Evolutionary conservation across 1,140 invertebrate species (phyloP), one percentile per base, ranked within the genome.

Genomic region (Sitodiplosis mosellana): DNA sequence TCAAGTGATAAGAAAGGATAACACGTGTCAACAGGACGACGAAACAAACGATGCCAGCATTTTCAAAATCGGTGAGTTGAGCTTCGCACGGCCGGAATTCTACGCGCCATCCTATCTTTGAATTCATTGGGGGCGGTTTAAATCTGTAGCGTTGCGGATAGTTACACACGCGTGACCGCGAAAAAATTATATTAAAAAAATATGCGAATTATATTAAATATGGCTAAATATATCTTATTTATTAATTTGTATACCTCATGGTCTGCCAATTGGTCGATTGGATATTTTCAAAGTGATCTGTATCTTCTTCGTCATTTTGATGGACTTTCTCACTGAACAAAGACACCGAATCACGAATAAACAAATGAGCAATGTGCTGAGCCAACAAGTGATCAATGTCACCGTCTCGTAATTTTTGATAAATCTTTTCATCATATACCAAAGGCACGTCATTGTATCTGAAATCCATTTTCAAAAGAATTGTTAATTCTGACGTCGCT

Each of bases 231-330:
- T n/a, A n/a, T n/a, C n/a, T n/a, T n/a, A n/a, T n/a, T n/a, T n/a
- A n/a, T n/a, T n/a, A n/a, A n/a, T n/a, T n/a, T n/a, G n/a, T n/a
- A n/a, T n/a, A n/a, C n/a, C 96, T 75, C 95, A 99, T 97, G 8
- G 94, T 97, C 73, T 99, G 95, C 96, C 96, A 99, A 70, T 99
- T 99, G 6, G 96, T 99, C 1, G 94, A 98, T 66, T 99, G 96
- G 56, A 99, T 96, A 61, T 98, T 99, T 87, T 99, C 96, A 74
- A 99, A 99, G 69, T 99, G 95, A 67, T 99, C 94, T 1, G 88
- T 90, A 57, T 99, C 94, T 52, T 85, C 80, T 19, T 77, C 69
- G 66, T 99, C 92, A 64, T 97, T 83, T 60, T 96, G 91, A 66
- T 97, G 63, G 12, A 99, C 73, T 65, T 95, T 95, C 66, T 99